Evolutionary conservation across 2,797 vertebrate species (phyloP), one percentile per base, ranked within the genome.

Genomic region (Sebastes variabilis): DNA sequence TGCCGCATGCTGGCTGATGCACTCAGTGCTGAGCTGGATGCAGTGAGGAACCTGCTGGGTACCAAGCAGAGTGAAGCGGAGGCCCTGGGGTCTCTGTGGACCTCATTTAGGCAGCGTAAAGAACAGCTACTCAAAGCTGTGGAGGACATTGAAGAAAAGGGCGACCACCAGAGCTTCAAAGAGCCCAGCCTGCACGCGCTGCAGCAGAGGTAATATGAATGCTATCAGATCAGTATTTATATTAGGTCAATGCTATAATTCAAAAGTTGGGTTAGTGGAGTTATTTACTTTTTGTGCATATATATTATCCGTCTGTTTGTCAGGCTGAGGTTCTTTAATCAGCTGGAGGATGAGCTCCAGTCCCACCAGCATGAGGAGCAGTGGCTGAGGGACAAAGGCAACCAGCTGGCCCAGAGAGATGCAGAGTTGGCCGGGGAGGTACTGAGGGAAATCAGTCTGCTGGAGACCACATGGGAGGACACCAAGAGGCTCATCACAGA

Each of bases 291-390:
- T 12, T 7, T 8, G 12, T 58, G 29, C 14, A 60, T 14, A 18
- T 8, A 24, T 38, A 5, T 60, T 58, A 5, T 64, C 24, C 8
- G 2, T 74, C 2, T 90, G 42, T 68, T 73, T 54, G 20, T 54
- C 90, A 99, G 98, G 80, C 90, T 98, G n/a, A 96, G 97, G 79
- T 94, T 96, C 87, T 98, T 98, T 84, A 99, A 97, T 89, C 98
- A 99, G 78, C 90, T 99, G 87, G 97, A 99, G 87, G 98, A 99
- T 77, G 98, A 99, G 82, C 20, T 99, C 2, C 97, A 97, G 92
- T 97, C 97, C 24, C 96, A 98, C 66, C 97, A 99, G 69, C 97
- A 99, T 36, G 98, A 99, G 85, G 96, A 98, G 52, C 97, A 97
- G 83, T 99, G 98, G 98, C 91, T 99, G 52, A 96, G 95, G 92